A percentile compares a stretch with the other conserved stretches of the same genome.
Evolutionary conservation across 2,113 vertebrate genomes (phyloP).

Genomic region (Corapipo altera): DNA sequence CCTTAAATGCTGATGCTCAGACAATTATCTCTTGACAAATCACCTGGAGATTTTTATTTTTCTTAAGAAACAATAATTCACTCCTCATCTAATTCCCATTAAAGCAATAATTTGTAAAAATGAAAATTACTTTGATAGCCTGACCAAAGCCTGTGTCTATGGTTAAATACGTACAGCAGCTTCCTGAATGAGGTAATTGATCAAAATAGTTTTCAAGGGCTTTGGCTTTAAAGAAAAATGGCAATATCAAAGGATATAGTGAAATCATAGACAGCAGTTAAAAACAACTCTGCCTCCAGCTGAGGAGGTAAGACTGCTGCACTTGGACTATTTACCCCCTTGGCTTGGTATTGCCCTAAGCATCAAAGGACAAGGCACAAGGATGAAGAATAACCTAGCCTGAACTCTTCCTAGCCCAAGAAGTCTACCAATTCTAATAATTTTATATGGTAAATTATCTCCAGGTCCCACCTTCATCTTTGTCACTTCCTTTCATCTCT

Average conservation of each 20-base stretch:
- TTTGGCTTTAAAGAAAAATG: constrained; percentile 13
- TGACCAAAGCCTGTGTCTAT: constrained; percentile 27
- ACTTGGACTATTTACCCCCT: background rate
- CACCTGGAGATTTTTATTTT: constrained; percentile 11
- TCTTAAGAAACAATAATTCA: constrained; percentile 41
- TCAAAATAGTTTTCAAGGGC: constrained; percentile 46
- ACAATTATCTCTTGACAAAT: constrained; percentile 57
- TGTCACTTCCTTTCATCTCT: background rate
- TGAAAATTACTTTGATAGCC: constrained; percentile 30
- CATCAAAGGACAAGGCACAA: background rate
- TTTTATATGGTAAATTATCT: background rate
- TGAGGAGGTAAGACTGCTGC: background rate
- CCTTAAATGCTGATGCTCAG: constrained; percentile 7
- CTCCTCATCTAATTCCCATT: constrained; percentile 62
- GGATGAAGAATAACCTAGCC: background rate
- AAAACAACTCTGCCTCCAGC: background rate
- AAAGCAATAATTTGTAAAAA: constrained; percentile 55
- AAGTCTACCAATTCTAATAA: background rate
- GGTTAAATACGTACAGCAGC: constrained; percentile 23
- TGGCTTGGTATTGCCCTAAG: background rate
- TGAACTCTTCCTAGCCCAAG: background rate
- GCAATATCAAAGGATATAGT: background rate
- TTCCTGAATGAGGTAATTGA: constrained; percentile 62
- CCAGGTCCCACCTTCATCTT: background rate
- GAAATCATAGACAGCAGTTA: background rate